Base-by-base conservation (phyloP, 2,888 invertebrate genomes). In the Diarsia brunnea region DNA sequence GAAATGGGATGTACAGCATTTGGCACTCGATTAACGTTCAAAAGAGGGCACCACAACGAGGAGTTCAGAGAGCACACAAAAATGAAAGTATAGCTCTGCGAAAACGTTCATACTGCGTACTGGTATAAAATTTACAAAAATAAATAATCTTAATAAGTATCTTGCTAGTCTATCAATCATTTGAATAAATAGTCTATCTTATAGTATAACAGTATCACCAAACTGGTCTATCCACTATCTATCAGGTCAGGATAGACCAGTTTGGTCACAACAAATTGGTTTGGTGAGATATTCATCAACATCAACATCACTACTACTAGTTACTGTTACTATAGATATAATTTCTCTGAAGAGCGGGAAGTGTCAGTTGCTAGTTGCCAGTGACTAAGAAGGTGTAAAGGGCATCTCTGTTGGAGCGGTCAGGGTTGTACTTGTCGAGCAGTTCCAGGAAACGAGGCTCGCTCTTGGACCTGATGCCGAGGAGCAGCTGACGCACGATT, bases 351-450 rank as follows among this genome's bases (percentile, higher is more conserved):
- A 2, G 12, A 24, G 64, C 27, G 11, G 8, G 11, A 19, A 45
- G 19, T 55, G 14, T 47, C 12, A 11, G 31, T 38, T 87, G 65
- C 95, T 97, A 90, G 96, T 97, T 93, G 63, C 96, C 96, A 53
- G 94, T 96, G 14, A 94, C 91, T 81, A 96, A 90, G 86, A 96
- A 96, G 24, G 95, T 96, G 87, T 97, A 97, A 88, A 98, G 97
- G 76, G 97, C 97, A 80, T 96, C 96, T 88, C 97, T 96, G 94
- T 98, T 98, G 70, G 95, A 89, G 19, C 97, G 97, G 43, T 97
- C 97, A 0, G 98, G 97, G 92, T 98, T 98, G 92, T 97, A 98
- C 93, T 98, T 98, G 75, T 95, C 97, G 84, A 98, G 97, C 8
- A 98, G 95, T 78, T 97, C 96, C 11, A 97, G 95, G 97, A 98